Evolutionary conservation across 2,113 vertebrate species (phyloP).

Genomic region (Elgaria multicarinata): DNA sequence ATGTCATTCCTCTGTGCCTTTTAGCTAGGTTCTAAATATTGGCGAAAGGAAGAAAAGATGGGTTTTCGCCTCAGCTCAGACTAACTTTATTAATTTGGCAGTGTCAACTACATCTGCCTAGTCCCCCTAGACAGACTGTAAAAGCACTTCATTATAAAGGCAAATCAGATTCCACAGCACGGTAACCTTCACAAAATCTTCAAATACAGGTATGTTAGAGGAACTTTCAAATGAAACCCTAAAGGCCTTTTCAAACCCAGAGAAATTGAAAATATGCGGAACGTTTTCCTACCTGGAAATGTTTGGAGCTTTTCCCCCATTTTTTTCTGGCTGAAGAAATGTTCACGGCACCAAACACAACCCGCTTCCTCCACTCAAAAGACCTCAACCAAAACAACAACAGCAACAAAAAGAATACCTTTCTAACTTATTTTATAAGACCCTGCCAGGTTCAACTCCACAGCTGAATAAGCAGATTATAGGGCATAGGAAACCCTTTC

Average conservation of each 20-base stretch:
- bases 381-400: constrained; percentile 25
- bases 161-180: not conserved
- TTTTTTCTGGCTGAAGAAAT: constrained; percentile 33
- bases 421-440: constrained; percentile 61
- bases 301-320: constrained; percentile 54
- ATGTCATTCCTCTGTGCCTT: not conserved
- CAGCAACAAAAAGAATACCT: not conserved
- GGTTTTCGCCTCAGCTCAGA: not conserved
- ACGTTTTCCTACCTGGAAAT: constrained; percentile 44
- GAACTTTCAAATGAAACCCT: not conserved
- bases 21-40: not conserved
- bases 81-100: not conserved
- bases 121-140: no score
- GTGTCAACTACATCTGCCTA: not conserved
- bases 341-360: not conserved
- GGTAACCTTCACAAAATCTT: not conserved
- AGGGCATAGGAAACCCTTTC: constrained; percentile 67
- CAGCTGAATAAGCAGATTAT: constrained; percentile 77
- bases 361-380: not conserved
- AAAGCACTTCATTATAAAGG: not conserved
- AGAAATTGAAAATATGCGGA: not conserved
- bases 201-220: not conserved
- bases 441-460: constrained; percentile 65
- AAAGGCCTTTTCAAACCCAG: rapidly evolving
- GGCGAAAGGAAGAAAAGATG: constrained; percentile 5